Base-by-base conservation (phyloP, 2,888 invertebrate genomes). In the Iselma pallidipennis region DNA sequence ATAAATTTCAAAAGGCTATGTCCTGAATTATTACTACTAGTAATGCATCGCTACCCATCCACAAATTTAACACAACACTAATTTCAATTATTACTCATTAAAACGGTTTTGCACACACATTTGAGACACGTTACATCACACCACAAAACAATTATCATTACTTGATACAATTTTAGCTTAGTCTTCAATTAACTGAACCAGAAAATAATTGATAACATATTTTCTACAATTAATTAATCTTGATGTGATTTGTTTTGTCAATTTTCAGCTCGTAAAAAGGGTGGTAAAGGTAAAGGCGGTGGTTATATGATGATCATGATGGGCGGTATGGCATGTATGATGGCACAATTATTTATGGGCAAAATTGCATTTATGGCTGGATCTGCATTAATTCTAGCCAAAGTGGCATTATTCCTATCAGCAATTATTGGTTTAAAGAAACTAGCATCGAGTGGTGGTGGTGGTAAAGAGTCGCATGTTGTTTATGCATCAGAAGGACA, bases 301-400 rank as follows among this genome's bases (percentile, higher is more conserved):
- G 37, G 37, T 9, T 16, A 16, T 16, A 77, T 88, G 75, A 82
- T 88, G 81, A 83, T 88, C 81, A 87, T 85, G 59, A 87, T 86
- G 63, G 78, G 88, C 66, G 88, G 87, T 12, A 82, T 88, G 78
- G 82, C 86, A 65, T 87, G 87, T 45, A 86, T 89, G 82, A 81
- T 89, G 79, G 85, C 86, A 2, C 88, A 89, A 79, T 80, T 89
- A 81, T 86, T 88, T 63, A 85, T 89, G 76, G 88, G 88, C 25
- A 89, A 89, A 81, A 85, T 90, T 61, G 87, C 89, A 5, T 82
- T 89, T 62, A 82, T 89, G 69, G 88, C 89, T 1, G 89, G 88
- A 48, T 86, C 88, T 7, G 89, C 89, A 3, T 80, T 90, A 60
- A 80, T 90, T 56, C 84, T 89, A 62, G 87, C 89, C 6, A 90